Base-by-base conservation (phyloP, 2,797 vertebrate genomes). In the Margarornis squamiger region DNA sequence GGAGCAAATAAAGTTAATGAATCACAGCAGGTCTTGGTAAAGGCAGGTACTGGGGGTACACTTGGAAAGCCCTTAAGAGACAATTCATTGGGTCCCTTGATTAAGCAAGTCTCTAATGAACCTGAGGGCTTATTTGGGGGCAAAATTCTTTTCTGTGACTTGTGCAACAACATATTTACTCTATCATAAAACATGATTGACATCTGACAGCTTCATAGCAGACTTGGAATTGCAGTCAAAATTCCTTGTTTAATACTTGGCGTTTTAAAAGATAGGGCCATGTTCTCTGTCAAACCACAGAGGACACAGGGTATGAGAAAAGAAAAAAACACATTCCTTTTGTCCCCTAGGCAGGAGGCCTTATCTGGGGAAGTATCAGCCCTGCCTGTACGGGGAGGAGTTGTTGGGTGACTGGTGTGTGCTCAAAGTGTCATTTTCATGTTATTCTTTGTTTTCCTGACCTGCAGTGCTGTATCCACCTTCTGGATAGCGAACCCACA, bases 401-500 rank as follows among this genome's bases (percentile, higher is more conserved):
- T 46, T 66, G 61, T 41, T 68, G 4, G 10, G 23, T 70, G 57
- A 71, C 48, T 84, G 51, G 27, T 45, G 43, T 79, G 70, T 67
- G 57, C 70, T 67, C n/a, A 1, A 63, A 58, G 39, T 65, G 45
- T 45, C 29, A 57, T 92, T 86, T 91, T 92, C 59, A 89, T 29
- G 5, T 46, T 13, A 1, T 36, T 76, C 72, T 92, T 84, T 97
- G 61, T 92, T 74, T 92, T 75, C 76, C 55, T 84, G 54, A 67
- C 90, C 93, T 19, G 38, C 97, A 99, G 99, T 1, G 99, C 99
- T 1, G 99, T 99, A 66, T 99, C 99, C 77, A 99, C 99, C 74
- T 99, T 99, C 97, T 99, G 99, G 99, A 99, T 99, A 88, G 99
- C 99, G 91, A 99, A 99, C 96, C 99, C 99, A 68, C 99, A 99